Base-by-base conservation (phyloP, 2,113 vertebrate genomes). In the Rhabdornis inornatus region DNA sequence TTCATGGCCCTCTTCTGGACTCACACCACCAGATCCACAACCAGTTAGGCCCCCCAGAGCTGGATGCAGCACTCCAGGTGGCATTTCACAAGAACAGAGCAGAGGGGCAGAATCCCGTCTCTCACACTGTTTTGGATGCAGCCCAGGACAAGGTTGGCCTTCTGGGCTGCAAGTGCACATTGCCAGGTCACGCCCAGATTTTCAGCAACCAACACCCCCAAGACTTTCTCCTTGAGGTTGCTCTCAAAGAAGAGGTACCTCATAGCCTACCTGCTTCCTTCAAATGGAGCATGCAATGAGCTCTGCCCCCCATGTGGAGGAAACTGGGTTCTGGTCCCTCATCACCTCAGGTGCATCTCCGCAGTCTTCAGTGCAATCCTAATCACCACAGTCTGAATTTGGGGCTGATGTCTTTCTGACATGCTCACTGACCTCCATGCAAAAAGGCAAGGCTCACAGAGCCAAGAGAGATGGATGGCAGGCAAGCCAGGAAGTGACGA, bases 211-310 rank as follows among this genome's bases (percentile, higher is more conserved):
- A 86, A 33, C 18, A 68, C 2, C 9, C 13, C 30, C 47, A 55
- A 45, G 13, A 47, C 2, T 40, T 76, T 55, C 40, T 40, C 20
- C 39, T 68, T 61, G 53, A 59, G 21, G 20, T 3, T 75, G 40
- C 16, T 68, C 45, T 47, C 20, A n/a, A 72, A 55, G 10, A 64
- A 64, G 28, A 37, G 4, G 11, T 21, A 13, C 25, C 15, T 90
- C 45, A 40, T 7, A 23, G 22, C 30, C 49, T n/a, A 19, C 18
- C 49, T 30, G 4, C n/a, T 3, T 47, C 24, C 53, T 84, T 76
- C 5, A 8, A 71, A 60, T 3, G 3, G 16, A 7, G 9, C 1
- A 5, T 3, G 1, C 10, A 20, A 64, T 47, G 21, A 82, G 16
- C 35, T 55, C 39, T 15, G 7, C 27, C 24, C 12, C 2, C 10